These are phyloP conservation scores for Elmis aenea DNA, from an alignment of 2,888 invertebrate genomes.

Conservation along the genomic window DNA sequence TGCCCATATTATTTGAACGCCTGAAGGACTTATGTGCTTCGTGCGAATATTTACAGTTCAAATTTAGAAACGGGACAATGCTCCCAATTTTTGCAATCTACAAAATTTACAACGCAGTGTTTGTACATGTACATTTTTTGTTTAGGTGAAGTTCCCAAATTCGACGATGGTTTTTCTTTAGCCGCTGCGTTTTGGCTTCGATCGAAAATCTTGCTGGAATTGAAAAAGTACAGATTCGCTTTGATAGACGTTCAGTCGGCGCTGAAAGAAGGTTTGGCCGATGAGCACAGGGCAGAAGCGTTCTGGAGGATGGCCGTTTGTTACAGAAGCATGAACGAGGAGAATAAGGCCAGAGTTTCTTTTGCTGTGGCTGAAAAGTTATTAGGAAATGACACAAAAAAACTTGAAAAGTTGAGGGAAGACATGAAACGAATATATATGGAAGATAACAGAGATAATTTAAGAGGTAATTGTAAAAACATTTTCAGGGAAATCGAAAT, in stretches of 20 bases:
- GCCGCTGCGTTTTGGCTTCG: constrained; percentile 63
- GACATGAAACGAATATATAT: constrained; percentile 42
- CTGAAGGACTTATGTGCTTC: no score
- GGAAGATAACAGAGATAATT: constrained; percentile 19
- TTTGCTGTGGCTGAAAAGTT: constrained; percentile 59
- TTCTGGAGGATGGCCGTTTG: constrained; percentile 68
- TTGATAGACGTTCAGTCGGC: constrained; percentile 65
- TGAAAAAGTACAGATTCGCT: constrained; percentile 56
- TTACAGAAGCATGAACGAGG: constrained; percentile 58
- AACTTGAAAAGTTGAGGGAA: constrained; percentile 43
- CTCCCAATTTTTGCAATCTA: no score
- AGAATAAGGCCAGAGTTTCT: constrained; percentile 60
- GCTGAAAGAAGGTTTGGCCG: constrained; percentile 58
- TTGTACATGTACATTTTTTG: no score
- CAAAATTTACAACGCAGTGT: no score
- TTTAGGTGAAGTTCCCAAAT: constrained; percentile 33
- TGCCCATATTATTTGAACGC: no score
- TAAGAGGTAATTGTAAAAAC: constrained; percentile 20
- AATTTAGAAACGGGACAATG: no score
- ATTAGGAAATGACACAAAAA: constrained; percentile 47
- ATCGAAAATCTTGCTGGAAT: constrained; percentile 57
- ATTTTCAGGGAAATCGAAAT: no score
- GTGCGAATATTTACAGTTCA: no score
- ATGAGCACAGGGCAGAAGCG: constrained; percentile 58
- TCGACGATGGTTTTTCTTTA: constrained; percentile 61